Evolutionary conservation across 2,113 vertebrate genomes (phyloP), one percentile per base, ranked within the genome.

Genomic region (Rhinogobius similis): DNA sequence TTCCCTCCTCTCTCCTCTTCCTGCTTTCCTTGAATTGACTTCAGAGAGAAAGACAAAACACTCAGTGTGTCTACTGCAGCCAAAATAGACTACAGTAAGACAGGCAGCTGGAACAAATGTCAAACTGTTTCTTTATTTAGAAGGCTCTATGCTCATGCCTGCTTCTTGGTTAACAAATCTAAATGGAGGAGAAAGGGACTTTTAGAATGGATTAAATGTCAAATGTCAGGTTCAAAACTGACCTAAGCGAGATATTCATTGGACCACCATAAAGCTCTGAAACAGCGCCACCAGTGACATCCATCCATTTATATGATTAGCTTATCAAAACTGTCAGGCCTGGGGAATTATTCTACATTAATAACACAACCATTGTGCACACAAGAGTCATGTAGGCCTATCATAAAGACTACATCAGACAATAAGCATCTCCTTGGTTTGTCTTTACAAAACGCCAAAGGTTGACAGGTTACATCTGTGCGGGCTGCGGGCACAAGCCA

Each of bases 271-370:
- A 36, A 0, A 9, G 38, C 24, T 43, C 58, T 63, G 58, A 41
- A 44, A 21, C 76, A 64, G 68, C 68, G 48, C 36, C 64, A 66
- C 38, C 13, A 4, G 27, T n/a, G 24, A 61, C 10, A 50, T 62
- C 70, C 16, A 26, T n/a, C 62, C 69, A 7, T 53, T 13, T 52
- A 62, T 64, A 27, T 86, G 82, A 89, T 86, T 79, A 86, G 82
- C 80, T 66, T 56, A 52, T 83, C 75, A 81, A 2, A 67, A 20
- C 41, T 48, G 44, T 44, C 64, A 38, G 81, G 78, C 76, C 84
- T 53, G 46, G 29, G 48, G 46, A 56, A 36, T 53, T 32, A 36
- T 53, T 41, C 23, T 26, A 2, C 36, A 53, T 18, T 77, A 73
- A 58, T 29, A 61, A 48, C 65, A 46, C 32, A 18, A 20, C 24